Evolutionary conservation across 2,888 invertebrate species (phyloP).

Genomic region (Campoletis raptor): DNA sequence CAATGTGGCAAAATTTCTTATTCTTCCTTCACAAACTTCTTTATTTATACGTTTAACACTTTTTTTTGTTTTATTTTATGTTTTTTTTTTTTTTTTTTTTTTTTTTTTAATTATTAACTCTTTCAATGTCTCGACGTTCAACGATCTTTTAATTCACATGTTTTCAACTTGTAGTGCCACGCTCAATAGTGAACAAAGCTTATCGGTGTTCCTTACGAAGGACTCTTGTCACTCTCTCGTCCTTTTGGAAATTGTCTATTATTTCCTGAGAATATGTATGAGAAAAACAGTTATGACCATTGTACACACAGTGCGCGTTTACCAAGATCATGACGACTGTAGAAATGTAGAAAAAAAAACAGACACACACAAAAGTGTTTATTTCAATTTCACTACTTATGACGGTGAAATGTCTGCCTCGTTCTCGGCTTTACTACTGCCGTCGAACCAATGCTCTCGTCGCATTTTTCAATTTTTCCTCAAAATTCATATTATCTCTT

Average conservation of each 20-base stretch:
- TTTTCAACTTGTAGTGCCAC: constrained; percentile 50
- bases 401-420: constrained; percentile 52
- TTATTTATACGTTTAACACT: constrained; percentile 13
- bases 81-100: constrained; percentile 37
- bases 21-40: constrained; percentile 23
- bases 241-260: constrained; percentile 18
- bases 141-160: constrained; percentile 41
- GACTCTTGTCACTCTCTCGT: constrained; percentile 3
- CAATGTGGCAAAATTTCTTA: not conserved
- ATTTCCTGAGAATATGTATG: not conserved
- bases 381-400: constrained; percentile 38
- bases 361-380: no score
- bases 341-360: constrained; percentile 54
- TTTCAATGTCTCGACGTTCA: constrained; percentile 40
- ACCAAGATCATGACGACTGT: constrained; percentile 70
- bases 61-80: no score
- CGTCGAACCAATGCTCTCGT: constrained; percentile 7
- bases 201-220: constrained; percentile 23
- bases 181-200: constrained; percentile 57
- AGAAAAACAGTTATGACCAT: not conserved
- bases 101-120: no score
- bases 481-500: not conserved
- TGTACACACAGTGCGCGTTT: constrained; percentile 68
- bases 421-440: constrained; percentile 33
- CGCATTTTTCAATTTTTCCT: constrained; percentile 11